A percentile compares a stretch with the other conserved stretches of the same genome.
Conservation (phyloP, 2,797 vertebrate genomes). For the Merluccius polli region DNA sequence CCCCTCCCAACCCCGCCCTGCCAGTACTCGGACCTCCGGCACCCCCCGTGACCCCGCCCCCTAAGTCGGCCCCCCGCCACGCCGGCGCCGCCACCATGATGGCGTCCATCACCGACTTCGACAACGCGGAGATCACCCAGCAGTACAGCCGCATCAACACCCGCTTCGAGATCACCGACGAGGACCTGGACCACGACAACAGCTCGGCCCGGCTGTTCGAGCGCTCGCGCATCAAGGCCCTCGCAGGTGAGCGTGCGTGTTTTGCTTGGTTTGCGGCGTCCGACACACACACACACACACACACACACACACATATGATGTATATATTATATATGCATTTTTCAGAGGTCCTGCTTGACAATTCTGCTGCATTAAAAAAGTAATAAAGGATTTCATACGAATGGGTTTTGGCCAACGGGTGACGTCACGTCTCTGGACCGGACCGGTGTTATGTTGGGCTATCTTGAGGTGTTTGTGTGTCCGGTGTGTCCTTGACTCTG, state of each 20-base stretch:
- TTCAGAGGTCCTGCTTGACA: not conserved
- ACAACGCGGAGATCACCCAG: slow-evolving; percentile 91
- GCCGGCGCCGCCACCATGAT: slow-evolving; percentile 70
- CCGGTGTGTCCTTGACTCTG: not conserved
- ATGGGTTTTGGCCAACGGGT: not conserved
- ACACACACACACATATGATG: not conserved
- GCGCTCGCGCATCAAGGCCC: slow-evolving; percentile 96
- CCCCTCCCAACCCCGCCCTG: not conserved
- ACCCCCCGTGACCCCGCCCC: slow-evolving; percentile 11
- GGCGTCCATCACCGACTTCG: slow-evolving; percentile 88
- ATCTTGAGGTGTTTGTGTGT: not conserved
- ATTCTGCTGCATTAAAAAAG: not conserved
- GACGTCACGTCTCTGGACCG: not conserved
- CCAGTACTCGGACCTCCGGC: slow-evolving; percentile 14
- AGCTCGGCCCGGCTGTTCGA: slow-evolving; percentile 92
- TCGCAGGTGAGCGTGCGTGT: slow-evolving; percentile 80
- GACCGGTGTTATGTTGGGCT: not conserved
- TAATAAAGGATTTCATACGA: not conserved
- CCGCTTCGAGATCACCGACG: slow-evolving; percentile 84
- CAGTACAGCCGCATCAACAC: slow-evolving; percentile 89
- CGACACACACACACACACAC: not conserved
- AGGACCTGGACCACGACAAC: slow-evolving; percentile 96
- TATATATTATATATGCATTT: not conserved
- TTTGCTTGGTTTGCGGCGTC: not conserved
- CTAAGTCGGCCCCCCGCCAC: slow-evolving; percentile 25